Evolutionary conservation across 2,888 invertebrate species (phyloP).

Genomic region (Ennomos erosarius): DNA sequence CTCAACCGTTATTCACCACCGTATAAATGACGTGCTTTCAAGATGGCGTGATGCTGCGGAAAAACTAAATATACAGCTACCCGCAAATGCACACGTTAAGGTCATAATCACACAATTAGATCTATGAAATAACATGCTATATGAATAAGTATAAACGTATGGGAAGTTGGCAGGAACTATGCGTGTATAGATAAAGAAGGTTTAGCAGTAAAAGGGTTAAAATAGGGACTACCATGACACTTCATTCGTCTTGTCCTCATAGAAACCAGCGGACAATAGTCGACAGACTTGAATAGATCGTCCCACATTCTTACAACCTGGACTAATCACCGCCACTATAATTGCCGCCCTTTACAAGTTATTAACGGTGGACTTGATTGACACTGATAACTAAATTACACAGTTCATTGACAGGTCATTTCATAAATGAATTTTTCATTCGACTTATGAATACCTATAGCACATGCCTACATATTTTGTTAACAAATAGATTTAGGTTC

Average conservation of each 20-base stretch:
- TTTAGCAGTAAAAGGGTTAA: slow-evolving; percentile 11
- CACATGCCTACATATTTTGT: too few relatives aligned
- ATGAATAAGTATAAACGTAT: background rate
- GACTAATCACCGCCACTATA: slow-evolving; percentile 40
- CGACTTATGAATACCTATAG: too few relatives aligned
- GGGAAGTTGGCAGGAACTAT: too few relatives aligned
- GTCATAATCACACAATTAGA: background rate
- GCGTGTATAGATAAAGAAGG: background rate
- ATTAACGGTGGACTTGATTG: slow-evolving; percentile 41
- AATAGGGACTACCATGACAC: slow-evolving; percentile 5
- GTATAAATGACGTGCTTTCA: slow-evolving; percentile 44
- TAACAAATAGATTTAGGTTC: background rate
- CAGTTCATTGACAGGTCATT: slow-evolving; percentile 13
- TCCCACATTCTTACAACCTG: slow-evolving; percentile 44
- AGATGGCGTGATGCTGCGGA: slow-evolving; percentile 65
- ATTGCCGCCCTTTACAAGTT: slow-evolving; percentile 39
- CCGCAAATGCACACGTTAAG: slow-evolving; percentile 11
- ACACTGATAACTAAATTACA: slow-evolving; percentile 7
- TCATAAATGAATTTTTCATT: too few relatives aligned
- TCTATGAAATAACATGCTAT: background rate
- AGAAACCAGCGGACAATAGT: slow-evolving; percentile 32
- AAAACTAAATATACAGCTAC: slow-evolving; percentile 29
- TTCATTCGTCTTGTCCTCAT: slow-evolving; percentile 4
- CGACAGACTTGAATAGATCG: slow-evolving; percentile 40
- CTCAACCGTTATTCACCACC: slow-evolving; percentile 21